These are phyloP conservation scores for Helostoma temminkii DNA, from an alignment of 2,797 vertebrate genomes.

Conservation along the genomic window DNA sequence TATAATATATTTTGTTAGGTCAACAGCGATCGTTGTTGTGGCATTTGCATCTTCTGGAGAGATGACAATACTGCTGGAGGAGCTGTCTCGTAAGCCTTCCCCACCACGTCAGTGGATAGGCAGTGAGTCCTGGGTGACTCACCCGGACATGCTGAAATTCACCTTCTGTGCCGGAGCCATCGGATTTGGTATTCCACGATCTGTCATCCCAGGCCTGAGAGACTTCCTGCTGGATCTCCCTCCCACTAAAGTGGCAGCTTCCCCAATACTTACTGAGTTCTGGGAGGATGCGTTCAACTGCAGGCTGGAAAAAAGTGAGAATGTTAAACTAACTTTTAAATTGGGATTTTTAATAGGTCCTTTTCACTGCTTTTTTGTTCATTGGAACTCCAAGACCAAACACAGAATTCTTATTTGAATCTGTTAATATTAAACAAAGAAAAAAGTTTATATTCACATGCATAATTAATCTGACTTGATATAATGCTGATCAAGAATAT, in stretches of 20 bases:
- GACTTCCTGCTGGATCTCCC: slow-evolving; percentile 74
- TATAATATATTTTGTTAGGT: slow-evolving; percentile 54
- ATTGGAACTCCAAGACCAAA: no score
- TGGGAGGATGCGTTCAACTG: slow-evolving; percentile 76
- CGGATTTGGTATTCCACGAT: slow-evolving; percentile 74
- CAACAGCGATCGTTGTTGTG: slow-evolving; percentile 75
- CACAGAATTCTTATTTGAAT: no score
- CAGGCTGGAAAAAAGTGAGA: slow-evolving; percentile 43
- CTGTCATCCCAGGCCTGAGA: slow-evolving; percentile 75
- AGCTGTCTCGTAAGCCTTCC: slow-evolving; percentile 55
- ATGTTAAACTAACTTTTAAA: no score
- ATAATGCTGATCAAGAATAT: no score
- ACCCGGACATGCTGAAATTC: slow-evolving; percentile 59
- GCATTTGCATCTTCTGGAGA: slow-evolving; percentile 70
- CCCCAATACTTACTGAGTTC: slow-evolving; percentile 69
- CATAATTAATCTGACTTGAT: no score
- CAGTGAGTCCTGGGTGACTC: slow-evolving; percentile 77
- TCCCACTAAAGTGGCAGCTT: slow-evolving; percentile 47
- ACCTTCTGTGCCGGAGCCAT: slow-evolving; percentile 67
- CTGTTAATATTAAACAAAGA: no score
- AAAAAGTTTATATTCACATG: no score
- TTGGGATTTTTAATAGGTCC: no score
- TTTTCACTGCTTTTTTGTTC: no score
- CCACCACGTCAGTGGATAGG: slow-evolving; percentile 79
- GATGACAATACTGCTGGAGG: slow-evolving; percentile 67